phyloP scores from a whole-genome alignment of 2,888 invertebrate species.

The Leptinotarsa peninsularis region DNA sequence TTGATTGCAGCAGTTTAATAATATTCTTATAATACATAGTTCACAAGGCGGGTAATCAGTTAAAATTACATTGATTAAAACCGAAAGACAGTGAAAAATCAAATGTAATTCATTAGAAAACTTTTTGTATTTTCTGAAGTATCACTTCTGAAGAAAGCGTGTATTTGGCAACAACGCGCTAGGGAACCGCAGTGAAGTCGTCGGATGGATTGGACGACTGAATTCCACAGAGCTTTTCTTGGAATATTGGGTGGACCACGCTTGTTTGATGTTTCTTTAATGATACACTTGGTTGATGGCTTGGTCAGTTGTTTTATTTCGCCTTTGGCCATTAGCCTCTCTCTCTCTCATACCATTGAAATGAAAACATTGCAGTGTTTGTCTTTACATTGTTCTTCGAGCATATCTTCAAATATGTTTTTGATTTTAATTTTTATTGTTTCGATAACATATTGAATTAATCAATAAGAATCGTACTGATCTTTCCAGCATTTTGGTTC shows the following conservation, averaged over 20 bases:
- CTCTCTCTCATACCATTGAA: slow-evolving; percentile 11
- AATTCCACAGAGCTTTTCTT: slow-evolving; percentile 18
- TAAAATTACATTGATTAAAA: too few relatives aligned
- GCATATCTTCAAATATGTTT: neutral
- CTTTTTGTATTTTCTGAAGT: neutral
- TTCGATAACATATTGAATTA: neutral
- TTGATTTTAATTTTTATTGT: neutral
- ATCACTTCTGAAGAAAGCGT: neutral
- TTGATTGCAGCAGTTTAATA: too few relatives aligned
- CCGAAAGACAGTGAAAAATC: too few relatives aligned
- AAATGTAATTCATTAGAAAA: neutral
- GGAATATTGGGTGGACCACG: slow-evolving; percentile 48
- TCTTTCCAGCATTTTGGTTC: too few relatives aligned
- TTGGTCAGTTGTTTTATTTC: slow-evolving; percentile 18
- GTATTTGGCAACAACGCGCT: slow-evolving; percentile 17
- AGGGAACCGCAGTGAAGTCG: slow-evolving; percentile 4
- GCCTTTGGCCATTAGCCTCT: slow-evolving; percentile 19
- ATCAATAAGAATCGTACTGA: neutral
- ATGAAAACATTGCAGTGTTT: neutral
- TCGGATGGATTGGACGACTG: slow-evolving; percentile 14
- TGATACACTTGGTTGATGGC: slow-evolving; percentile 41
- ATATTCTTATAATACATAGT: too few relatives aligned
- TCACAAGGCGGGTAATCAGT: too few relatives aligned
- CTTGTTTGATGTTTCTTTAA: slow-evolving; percentile 45
- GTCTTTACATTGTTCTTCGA: neutral